phyloP scores from a whole-genome alignment of 64 coral and sea anemone genomes.

The Montipora cactus region DNA sequence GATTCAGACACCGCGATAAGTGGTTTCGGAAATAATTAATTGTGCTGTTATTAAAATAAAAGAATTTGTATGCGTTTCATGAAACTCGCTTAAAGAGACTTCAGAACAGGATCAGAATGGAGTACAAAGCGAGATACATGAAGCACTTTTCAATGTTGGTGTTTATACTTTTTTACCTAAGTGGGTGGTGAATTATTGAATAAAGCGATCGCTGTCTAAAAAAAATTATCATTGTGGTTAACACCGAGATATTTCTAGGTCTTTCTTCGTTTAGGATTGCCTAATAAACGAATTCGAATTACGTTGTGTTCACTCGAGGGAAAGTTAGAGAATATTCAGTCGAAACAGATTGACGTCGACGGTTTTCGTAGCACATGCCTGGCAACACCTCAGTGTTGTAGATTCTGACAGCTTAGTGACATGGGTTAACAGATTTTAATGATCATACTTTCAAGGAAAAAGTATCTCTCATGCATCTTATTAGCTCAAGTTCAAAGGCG shows the following conservation, averaged over 20 bases:
- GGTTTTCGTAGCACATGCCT: no score
- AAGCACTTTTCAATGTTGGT: not conserved
- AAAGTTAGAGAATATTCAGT: no score
- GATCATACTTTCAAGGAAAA: no score
- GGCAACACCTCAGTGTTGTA: no score
- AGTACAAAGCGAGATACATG: not conserved
- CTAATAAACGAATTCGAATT: no score
- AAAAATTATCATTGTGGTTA: not conserved
- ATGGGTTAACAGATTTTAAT: no score
- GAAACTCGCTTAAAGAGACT: not conserved
- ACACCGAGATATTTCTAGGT: not conserved
- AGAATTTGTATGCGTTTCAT: not conserved
- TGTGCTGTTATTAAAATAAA: not conserved
- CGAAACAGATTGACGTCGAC: no score
- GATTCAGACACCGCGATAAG: not conserved
- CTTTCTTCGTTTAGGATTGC: not conserved
- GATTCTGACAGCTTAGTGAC: no score
- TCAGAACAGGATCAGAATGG: not conserved
- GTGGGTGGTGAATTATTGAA: not conserved
- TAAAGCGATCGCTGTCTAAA: not conserved
- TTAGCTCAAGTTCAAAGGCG: not conserved
- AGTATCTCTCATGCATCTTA: no score
- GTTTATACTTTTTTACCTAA: not conserved
- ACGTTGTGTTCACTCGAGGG: no score
- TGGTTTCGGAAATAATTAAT: constrained; percentile 10